phyloP scores from a whole-genome alignment of 64 coral and sea anemone genomes.

The Montipora sp. region DNA sequence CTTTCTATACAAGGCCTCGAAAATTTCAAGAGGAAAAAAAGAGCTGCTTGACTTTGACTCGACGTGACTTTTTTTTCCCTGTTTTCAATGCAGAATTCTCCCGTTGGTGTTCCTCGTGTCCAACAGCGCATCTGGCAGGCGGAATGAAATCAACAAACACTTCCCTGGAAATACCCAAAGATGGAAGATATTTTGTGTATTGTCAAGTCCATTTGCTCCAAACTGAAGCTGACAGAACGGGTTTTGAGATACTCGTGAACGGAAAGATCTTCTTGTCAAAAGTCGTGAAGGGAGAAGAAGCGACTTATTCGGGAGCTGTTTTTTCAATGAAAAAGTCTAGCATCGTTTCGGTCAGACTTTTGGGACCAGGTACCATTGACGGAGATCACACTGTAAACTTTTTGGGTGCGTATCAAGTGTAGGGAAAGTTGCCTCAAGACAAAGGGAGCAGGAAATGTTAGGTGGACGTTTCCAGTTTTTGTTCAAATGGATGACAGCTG shows the following conservation, averaged over 20 bases:
- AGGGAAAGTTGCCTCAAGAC: no score
- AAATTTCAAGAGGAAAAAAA: no score
- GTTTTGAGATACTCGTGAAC: constrained; percentile 25
- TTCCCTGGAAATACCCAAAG: constrained; percentile 5
- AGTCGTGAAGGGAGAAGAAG: constrained; percentile 47
- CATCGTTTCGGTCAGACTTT: constrained; percentile 4
- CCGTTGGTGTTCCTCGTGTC: constrained; percentile 26
- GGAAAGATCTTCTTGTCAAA: constrained; percentile 26
- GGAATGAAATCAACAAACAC: constrained; percentile 35
- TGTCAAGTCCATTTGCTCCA: constrained; percentile 35
- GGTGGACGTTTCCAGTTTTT: no score
- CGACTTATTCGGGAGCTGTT: constrained; percentile 22
- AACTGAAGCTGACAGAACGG: constrained; percentile 27
- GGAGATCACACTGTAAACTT: constrained; percentile 44
- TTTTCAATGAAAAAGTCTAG: constrained; percentile 37
- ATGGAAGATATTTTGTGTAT: constrained; percentile 31
- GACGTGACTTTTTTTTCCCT: background rate
- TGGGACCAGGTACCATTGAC: constrained; percentile 31
- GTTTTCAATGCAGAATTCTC: constrained; percentile 7
- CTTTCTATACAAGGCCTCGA: no score
- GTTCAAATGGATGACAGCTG: no score
- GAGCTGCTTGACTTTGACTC: no score
- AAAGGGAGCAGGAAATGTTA: background rate
- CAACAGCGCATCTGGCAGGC: constrained; percentile 27
- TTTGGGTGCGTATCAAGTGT: constrained; percentile 21